A percentile compares a stretch with the other conserved stretches of the same genome.
Conservation (phyloP, 2,888 invertebrate genomes). For the Eretmocerus hayati region DNA sequence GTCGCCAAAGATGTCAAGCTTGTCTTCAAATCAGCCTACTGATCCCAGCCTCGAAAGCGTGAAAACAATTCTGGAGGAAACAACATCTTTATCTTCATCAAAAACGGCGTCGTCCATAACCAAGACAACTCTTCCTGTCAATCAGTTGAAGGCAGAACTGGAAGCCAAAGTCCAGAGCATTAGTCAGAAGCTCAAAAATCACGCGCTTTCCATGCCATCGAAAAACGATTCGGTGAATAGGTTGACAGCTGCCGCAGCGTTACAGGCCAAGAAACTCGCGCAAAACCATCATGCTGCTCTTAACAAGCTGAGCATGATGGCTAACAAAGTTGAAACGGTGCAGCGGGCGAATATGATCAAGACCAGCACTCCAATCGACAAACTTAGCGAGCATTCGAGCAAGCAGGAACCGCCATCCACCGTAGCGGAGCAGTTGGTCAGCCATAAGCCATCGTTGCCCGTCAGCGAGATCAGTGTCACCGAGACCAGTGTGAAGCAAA, state of each 20-base stretch:
- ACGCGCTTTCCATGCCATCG: slow-evolving; percentile 31
- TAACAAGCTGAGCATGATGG: slow-evolving; percentile 23
- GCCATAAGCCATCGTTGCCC: slow-evolving; percentile 36
- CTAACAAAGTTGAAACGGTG: slow-evolving; percentile 27
- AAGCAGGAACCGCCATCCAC: slow-evolving; percentile 25
- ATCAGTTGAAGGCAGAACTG: slow-evolving; percentile 3
- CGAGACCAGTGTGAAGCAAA: slow-evolving; percentile 56
- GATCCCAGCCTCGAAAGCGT: slow-evolving; percentile 9
- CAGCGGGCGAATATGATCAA: slow-evolving; percentile 40
- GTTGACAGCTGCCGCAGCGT: slow-evolving; percentile 27
- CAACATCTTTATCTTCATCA: slow-evolving; percentile 6
- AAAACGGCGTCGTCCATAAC: slow-evolving; percentile 3
- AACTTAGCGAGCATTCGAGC: slow-evolving; percentile 6
- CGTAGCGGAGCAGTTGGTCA: slow-evolving; percentile 14
- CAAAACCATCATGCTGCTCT: slow-evolving; percentile 36
- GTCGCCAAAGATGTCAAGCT: slow-evolving; percentile 23
- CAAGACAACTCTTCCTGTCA: slow-evolving; percentile 18
- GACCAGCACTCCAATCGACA: slow-evolving; percentile 21
- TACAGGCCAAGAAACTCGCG: slow-evolving; percentile 30
- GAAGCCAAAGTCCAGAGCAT: slow-evolving; percentile 14
- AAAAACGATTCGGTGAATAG: slow-evolving; percentile 34
- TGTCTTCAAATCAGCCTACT: slow-evolving; percentile 2
- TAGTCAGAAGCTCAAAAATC: slow-evolving; percentile 39
- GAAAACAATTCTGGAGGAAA: slow-evolving; percentile 7
- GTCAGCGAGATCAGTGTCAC: slow-evolving; percentile 48